Conservation (phyloP, 1,140 invertebrate species). For the Eupeodes corollae region DNA sequence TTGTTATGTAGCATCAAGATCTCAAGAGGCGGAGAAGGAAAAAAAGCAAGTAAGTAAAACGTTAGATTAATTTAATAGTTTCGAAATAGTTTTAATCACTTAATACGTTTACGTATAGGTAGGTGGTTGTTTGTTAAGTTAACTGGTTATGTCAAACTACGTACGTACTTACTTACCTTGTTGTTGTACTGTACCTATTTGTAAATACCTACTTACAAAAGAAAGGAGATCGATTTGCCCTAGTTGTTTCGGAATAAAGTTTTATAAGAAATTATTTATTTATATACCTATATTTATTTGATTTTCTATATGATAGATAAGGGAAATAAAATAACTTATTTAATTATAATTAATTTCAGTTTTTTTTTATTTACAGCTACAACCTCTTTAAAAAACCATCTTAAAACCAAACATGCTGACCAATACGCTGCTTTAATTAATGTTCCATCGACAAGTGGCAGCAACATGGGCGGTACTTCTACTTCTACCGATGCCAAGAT, state of each 20-base stretch:
- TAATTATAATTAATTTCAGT: too few species aligned
- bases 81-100: too few species aligned
- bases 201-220: too few species aligned
- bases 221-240: neutral
- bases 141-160: too few species aligned
- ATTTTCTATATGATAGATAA: neutral
- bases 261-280: neutral
- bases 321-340: too few species aligned
- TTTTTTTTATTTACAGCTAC: constrained; percentile 4
- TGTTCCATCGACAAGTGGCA: constrained; percentile 8
- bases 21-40: constrained; percentile 9
- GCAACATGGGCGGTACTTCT: neutral
- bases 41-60: constrained; percentile 10
- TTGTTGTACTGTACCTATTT: too few species aligned
- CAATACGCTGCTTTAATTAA: constrained; percentile 7
- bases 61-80: too few species aligned
- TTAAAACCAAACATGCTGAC: constrained; percentile 14
- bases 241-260: neutral
- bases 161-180: too few species aligned
- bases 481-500: neutral
- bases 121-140: too few species aligned
- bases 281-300: neutral
- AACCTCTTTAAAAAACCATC: constrained; percentile 16
- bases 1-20: constrained; percentile 9
- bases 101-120: too few species aligned